Conservation (phyloP, 2,797 vertebrate species). For the Tragopan temminckii region DNA sequence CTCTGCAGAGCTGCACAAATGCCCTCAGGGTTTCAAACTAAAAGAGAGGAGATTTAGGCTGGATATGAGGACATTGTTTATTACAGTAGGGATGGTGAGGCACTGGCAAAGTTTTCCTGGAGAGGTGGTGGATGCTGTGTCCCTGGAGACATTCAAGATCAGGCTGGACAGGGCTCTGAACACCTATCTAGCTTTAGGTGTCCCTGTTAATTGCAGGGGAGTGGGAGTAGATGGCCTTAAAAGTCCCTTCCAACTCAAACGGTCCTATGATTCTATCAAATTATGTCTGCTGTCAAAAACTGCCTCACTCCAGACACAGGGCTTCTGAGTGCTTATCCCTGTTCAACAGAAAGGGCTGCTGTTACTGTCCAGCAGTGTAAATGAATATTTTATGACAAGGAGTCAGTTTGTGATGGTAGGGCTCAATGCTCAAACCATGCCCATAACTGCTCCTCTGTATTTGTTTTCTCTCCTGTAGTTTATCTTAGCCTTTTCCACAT, state of each 20-base stretch:
- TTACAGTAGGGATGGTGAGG: no score
- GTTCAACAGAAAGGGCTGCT: background rate
- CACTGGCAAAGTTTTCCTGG: no score
- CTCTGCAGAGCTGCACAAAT: background rate
- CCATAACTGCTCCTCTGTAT: background rate
- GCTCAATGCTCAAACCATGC: accelerated
- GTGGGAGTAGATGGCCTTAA: no score
- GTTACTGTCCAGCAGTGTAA: background rate
- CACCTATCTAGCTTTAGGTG: no score
- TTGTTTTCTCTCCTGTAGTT: background rate
- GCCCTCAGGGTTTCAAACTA: background rate
- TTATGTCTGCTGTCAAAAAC: background rate
- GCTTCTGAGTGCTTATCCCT: background rate
- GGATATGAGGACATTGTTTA: no score
- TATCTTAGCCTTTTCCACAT: accelerated
- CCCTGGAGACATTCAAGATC: no score
- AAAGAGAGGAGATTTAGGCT: no score
- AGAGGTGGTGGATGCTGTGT: no score
- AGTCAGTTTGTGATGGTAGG: background rate
- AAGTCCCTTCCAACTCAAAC: no score
- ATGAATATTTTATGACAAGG: background rate
- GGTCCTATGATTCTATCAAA: no score
- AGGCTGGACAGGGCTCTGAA: no score
- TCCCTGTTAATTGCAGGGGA: no score
- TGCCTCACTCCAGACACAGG: background rate